These are phyloP conservation scores for Auanema freiburgensis DNA, from an alignment of 2,888 invertebrate genomes.

Conservation along the genomic window DNA sequence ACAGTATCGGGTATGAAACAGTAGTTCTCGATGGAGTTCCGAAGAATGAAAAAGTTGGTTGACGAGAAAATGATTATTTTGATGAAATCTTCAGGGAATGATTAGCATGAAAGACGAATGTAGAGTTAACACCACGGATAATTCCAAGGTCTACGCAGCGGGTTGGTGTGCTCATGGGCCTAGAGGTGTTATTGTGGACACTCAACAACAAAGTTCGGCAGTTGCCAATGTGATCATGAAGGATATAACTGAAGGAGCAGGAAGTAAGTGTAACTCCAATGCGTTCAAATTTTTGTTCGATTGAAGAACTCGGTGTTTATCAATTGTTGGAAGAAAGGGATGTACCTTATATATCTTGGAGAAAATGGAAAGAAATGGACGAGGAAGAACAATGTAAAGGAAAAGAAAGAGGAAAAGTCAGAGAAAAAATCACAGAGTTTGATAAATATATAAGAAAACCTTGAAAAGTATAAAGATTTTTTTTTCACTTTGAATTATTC, in stretches of 20 bases:
- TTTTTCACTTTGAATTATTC: too few species aligned
- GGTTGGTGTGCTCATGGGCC: conserved; percentile 61
- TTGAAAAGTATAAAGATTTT: not conserved
- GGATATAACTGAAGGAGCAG: conserved; percentile 25
- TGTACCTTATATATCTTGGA: conserved; percentile 48
- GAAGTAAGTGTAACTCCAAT: not conserved
- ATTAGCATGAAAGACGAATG: conserved; percentile 56
- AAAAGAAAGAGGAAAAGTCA: conserved; percentile 49
- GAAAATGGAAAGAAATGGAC: conserved; percentile 56
- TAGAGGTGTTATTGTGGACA: conserved; percentile 60
- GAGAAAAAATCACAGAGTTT: conserved; percentile 53
- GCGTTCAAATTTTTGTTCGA: too few species aligned
- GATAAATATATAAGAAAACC: conserved; percentile 15
- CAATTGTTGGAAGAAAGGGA: conserved; percentile 29
- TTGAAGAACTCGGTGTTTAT: conserved; percentile 21
- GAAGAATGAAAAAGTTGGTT: conserved; percentile 36
- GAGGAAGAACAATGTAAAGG: conserved; percentile 50
- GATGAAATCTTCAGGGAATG: conserved; percentile 31
- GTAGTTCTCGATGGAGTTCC: conserved; percentile 53
- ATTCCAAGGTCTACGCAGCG: conserved; percentile 45
- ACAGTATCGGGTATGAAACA: conserved; percentile 61
- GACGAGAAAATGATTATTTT: conserved; percentile 13
- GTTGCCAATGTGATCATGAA: conserved; percentile 47
- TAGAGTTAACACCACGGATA: conserved; percentile 35
- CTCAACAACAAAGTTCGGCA: conserved; percentile 50